Evolutionary conservation across 2,113 vertebrate genomes (phyloP), one percentile per base, ranked within the genome.

Genomic region (Clarias macrocephalus): DNA sequence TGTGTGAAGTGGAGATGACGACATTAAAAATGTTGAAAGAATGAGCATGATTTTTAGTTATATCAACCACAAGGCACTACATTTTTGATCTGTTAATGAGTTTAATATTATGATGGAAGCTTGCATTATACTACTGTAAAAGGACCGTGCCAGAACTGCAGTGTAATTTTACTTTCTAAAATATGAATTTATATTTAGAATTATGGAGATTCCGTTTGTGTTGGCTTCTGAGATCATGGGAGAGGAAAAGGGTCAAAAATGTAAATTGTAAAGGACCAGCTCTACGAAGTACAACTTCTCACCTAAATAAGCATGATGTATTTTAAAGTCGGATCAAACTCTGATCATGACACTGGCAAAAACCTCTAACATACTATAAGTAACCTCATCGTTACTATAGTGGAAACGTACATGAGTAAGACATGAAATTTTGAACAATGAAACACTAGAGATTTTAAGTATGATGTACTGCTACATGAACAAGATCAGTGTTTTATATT

Each of bases 401-500:
- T n/a, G 57, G 21, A 68, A 70, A 21, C 48, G 13, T 33, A 8
- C 52, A 19, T 60, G 57, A 25, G 16, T 57, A 33, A 13, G 23
- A 63, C 48, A 76, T 25, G 12, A 37, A 19, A 28, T 86, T 57
- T 52, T 80, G 54, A 59, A 70, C 23, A n/a, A 70, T 10, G 28
- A 42, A 16, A 76, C 72, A 76, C 76, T 76, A 30, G 16, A 79
- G 52, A 42, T 80, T 86, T 80, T 70, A 59, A 79, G 59, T 70
- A 57, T 56, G 52, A 54, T 70, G 52, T 59, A 66, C 59, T 68
- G 52, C 48, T n/a, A 80, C 63, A 42, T 80, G 63, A 80, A 68
- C 60, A 57, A 68, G 52, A 86, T 56, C 63, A 80, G 76, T 80
- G 57, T 85, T 79, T 85, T 62, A 62, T 79, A 65, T 66, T 65